A percentile compares a stretch with the other conserved stretches of the same genome.
Conservation (phyloP, 2,888 invertebrate species). For the Drosophila testacea region DNA sequence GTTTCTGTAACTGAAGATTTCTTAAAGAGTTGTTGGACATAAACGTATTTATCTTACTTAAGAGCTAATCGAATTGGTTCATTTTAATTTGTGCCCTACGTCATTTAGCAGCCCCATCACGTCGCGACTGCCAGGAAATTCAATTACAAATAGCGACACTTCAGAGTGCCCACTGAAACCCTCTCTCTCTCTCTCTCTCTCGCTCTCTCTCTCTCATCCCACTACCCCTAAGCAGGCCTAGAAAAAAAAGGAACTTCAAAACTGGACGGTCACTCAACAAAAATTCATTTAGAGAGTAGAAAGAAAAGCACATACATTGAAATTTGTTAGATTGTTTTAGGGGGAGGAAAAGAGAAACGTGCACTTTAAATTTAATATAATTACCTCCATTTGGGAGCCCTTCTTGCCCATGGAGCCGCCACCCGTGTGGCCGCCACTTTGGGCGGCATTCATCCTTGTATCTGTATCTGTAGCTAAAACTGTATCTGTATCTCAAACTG, state of each 20-base stretch:
- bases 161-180: background rate
- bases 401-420: conserved; percentile 85
- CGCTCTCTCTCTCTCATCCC: background rate
- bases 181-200: background rate
- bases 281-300: conserved; percentile 19
- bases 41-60: conserved; percentile 7
- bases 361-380: conserved; percentile 62
- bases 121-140: conserved; percentile 43
- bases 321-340: background rate
- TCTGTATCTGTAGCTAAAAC: background rate
- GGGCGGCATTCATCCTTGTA: conserved; percentile 84
- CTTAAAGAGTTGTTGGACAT: background rate
- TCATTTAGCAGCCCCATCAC: conserved; percentile 41
- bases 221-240: background rate
- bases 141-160: conserved; percentile 52
- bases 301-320: conserved; percentile 9
- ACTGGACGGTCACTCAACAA: conserved; percentile 21
- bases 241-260: background rate
- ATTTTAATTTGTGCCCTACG: conserved; percentile 56
- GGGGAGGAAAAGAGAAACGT: conserved; percentile 5
- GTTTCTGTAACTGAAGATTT: background rate
- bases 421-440: conserved; percentile 84
- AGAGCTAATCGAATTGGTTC: conserved; percentile 57
- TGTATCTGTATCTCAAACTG: conserved; percentile 18
- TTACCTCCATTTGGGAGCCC: conserved; percentile 86